These are phyloP conservation scores for Criorhina ranunculi DNA, from an alignment of 2,888 invertebrate species.

Conservation along the genomic window DNA sequence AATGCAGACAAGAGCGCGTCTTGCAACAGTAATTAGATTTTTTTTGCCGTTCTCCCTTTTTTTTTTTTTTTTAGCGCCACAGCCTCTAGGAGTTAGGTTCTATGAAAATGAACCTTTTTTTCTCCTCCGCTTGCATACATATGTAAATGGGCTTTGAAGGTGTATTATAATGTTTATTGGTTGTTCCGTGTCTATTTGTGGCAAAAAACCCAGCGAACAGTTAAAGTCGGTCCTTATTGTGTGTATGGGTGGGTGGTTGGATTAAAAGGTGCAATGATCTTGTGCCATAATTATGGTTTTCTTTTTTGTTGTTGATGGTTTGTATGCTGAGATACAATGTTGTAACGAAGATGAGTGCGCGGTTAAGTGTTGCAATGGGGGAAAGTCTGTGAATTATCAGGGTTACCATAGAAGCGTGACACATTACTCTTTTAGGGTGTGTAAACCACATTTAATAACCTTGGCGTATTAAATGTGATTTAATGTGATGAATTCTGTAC, in stretches of 20 bases:
- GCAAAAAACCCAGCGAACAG: too few species aligned
- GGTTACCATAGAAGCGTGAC: too few species aligned
- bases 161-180: slow-evolving; percentile 6
- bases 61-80: neutral
- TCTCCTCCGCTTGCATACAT: too few species aligned
- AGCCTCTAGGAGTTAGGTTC: neutral
- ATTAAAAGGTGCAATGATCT: neutral
- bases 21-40: slow-evolving; percentile 18
- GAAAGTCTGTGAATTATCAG: too few species aligned
- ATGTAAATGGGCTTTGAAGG: slow-evolving; percentile 3
- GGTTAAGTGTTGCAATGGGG: too few species aligned
- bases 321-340: too few species aligned
- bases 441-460: too few species aligned
- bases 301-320: neutral
- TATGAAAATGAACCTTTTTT: neutral
- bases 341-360: too few species aligned
- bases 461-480: too few species aligned
- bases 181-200: neutral
- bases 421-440: too few species aligned
- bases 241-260: slow-evolving; percentile 17
- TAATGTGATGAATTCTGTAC: too few species aligned
- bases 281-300: neutral
- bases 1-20: neutral
- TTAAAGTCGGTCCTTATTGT: too few species aligned
- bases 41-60: neutral